A percentile compares a stretch with the other conserved stretches of the same genome.
Evolutionary conservation across 2,888 invertebrate species (phyloP).

Genomic region (Torymus tubicola): DNA sequence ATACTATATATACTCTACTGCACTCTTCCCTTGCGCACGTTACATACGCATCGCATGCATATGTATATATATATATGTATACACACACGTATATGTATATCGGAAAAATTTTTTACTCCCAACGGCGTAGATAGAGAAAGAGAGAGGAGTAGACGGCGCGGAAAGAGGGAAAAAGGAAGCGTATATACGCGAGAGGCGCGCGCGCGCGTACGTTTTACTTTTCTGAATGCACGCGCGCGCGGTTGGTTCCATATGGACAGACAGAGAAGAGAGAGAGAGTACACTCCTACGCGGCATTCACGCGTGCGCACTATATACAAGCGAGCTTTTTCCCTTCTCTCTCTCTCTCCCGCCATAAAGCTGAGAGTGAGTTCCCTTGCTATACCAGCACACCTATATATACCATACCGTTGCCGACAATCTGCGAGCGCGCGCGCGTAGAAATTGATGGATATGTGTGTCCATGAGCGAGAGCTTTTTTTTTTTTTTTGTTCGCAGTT

Average conservation of each 20-base stretch:
- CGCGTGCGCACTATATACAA: not conserved
- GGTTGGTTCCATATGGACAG: slow-evolving; percentile 13
- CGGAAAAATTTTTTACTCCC: slow-evolving; percentile 21
- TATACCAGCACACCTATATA: no score
- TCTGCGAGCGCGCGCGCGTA: not conserved
- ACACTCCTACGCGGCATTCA: not conserved
- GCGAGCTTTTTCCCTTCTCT: not conserved
- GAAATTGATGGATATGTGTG: slow-evolving; percentile 44
- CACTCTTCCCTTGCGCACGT: not conserved
- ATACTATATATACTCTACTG: not conserved
- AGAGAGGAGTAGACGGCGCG: not conserved
- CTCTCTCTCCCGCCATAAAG: not conserved
- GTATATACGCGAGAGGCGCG: no score
- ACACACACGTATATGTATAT: slow-evolving; percentile 1
- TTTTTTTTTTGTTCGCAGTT: slow-evolving; percentile 12
- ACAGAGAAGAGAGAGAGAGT: not conserved
- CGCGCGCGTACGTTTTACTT: slow-evolving; percentile 23
- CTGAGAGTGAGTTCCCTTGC: not conserved
- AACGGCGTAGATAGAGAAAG: no score
- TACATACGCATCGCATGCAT: not conserved
- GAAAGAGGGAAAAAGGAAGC: slow-evolving; percentile 15
- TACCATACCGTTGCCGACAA: slow-evolving; percentile 14
- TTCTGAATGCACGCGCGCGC: slow-evolving; percentile 20
- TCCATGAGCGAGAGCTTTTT: not conserved
- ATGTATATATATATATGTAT: not conserved